Conservation (phyloP, 2,113 vertebrate genomes). For the Chamaea fasciata region DNA sequence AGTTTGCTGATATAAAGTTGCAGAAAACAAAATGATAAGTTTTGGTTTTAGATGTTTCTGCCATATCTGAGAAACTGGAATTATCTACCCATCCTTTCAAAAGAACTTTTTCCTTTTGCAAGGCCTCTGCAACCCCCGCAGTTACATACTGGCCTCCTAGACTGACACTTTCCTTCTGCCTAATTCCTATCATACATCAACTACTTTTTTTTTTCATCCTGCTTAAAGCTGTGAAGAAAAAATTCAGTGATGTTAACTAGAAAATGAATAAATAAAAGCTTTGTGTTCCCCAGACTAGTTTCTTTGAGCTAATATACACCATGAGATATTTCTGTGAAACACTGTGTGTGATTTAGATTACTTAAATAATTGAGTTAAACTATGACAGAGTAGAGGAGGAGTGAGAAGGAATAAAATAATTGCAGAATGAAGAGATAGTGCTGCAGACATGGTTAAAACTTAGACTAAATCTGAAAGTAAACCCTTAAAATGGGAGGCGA, state of each 20-base stretch:
- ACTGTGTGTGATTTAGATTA: background rate
- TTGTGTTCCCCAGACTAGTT: background rate
- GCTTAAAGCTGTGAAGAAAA: background rate
- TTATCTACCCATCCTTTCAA: background rate
- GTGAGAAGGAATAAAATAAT: background rate
- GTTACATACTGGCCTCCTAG: background rate
- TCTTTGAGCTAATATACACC: background rate
- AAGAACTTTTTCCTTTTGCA: background rate
- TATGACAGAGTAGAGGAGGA: background rate
- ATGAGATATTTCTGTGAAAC: background rate
- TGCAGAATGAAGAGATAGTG: background rate
- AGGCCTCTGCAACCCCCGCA: background rate
- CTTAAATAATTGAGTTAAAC: conserved; percentile 21
- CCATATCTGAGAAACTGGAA: background rate
- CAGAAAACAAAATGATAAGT: background rate
- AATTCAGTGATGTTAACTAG: background rate
- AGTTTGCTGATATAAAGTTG: background rate
- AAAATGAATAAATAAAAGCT: conserved; percentile 25
- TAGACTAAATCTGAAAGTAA: conserved; percentile 21
- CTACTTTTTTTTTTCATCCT: background rate
- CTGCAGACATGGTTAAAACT: conserved; percentile 16
- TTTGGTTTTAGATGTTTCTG: background rate
- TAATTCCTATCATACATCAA: background rate
- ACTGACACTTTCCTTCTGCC: background rate
- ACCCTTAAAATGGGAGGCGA: background rate